phyloP scores from a whole-genome alignment of 2,888 invertebrate species.

The Proisotoma minuta region DNA sequence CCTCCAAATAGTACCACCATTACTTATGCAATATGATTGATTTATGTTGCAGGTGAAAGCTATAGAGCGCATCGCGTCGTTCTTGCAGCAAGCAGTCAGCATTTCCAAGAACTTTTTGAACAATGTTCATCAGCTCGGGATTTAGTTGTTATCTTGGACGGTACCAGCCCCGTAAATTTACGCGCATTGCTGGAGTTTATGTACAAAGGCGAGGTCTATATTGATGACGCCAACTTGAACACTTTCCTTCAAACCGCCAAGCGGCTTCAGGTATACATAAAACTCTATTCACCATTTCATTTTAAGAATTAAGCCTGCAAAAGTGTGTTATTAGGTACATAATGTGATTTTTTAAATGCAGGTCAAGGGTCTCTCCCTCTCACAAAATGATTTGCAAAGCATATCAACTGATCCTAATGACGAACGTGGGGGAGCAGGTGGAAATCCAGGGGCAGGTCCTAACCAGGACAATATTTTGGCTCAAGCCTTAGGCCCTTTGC shows the following conservation, averaged over 20 bases:
- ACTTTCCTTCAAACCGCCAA: conserved; percentile 81
- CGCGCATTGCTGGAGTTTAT: conserved; percentile 84
- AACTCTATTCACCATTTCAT: too few relatives aligned
- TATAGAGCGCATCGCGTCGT: conserved; percentile 88
- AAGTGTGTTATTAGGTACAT: conserved; percentile 13
- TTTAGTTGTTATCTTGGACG: conserved; percentile 76
- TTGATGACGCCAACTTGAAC: conserved; percentile 83
- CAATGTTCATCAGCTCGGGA: conserved; percentile 74
- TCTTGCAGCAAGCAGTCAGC: conserved; percentile 87
- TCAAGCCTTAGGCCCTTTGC: conserved; percentile 47
- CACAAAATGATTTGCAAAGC: conserved; percentile 48
- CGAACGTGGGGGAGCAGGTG: conserved; percentile 37
- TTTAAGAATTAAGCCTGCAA: not conserved
- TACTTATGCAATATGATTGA: conserved; percentile 1
- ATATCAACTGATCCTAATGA: conserved; percentile 47
- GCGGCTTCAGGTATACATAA: conserved; percentile 45
- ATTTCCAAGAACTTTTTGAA: conserved; percentile 85
- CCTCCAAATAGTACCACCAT: not conserved
- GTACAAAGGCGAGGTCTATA: conserved; percentile 91
- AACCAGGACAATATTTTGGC: conserved; percentile 46
- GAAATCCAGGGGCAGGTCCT: conserved; percentile 18
- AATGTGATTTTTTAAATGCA: conserved; percentile 49
- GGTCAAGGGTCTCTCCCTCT: conserved; percentile 67
- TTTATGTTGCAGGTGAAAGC: conserved; percentile 67
- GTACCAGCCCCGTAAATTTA: conserved; percentile 63